Evolutionary conservation across 2,888 invertebrate genomes (phyloP), one percentile per base, ranked within the genome.

Genomic region (Carcina quercana): DNA sequence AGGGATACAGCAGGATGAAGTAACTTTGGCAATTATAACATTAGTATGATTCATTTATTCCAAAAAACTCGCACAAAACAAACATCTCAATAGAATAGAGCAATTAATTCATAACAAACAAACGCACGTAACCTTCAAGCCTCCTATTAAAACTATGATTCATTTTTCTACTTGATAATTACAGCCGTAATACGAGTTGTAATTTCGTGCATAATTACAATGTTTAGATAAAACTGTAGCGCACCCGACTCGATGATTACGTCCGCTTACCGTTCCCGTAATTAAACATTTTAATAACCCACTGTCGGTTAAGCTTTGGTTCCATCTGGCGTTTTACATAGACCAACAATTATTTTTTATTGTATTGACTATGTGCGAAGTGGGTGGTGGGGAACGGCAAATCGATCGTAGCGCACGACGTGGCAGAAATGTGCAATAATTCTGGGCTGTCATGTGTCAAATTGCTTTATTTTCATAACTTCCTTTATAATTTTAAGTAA

Each of bases 251-350:
- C 55, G 38, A 50, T 59, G 67, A 71, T 69, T 69, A 66, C 72
- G 63, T 68, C 67, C 73, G 71, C 69, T 73, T 63, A 64, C 70
- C 76, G 82, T 82, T 82, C 82, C 79, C 69, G 62, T 68, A 82
- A 82, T 82, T 82, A 82, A 82, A 80, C 80, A 71, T 79, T 80
- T 82, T 82, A 82, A 82, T 82, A 67, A 79, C 63, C 54, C 43
- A 47, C 45, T 14, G 13, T 47, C 38, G 47, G 50, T 67, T 63
- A 64, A 59, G 60, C 53, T 51, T 40, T 40, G 38, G 44, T 50
- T 50, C 40, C 50, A 45, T 45, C 49, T 48, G 49, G 36, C 31
- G 30, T 31, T 33, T 40, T 17, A 30, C 11, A 5, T 30, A 13
- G n/a, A n/a, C n/a, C n/a, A n/a, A n/a, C n/a, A n/a, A n/a, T n/a